Conservation (phyloP, 1,140 invertebrate species). For the Cryptotermes secundus region DNA sequence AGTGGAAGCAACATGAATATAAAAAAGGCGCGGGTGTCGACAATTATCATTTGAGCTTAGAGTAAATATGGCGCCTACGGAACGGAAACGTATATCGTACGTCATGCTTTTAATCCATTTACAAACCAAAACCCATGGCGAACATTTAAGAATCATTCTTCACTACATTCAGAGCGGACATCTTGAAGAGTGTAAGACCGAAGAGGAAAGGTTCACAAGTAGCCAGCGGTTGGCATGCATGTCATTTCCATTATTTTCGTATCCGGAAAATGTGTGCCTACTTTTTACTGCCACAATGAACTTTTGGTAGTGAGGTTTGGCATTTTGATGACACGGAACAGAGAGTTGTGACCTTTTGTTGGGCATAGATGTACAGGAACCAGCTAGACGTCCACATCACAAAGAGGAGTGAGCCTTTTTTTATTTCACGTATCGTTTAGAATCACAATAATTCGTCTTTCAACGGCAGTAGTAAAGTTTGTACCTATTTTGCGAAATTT, state of each 20-base stretch:
- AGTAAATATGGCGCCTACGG: not conserved
- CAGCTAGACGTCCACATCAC: not conserved
- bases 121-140: not conserved
- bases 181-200: not conserved
- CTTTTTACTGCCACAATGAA: constrained; percentile 10
- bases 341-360: not conserved
- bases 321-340: not conserved
- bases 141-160: not conserved
- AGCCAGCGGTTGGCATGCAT: not conserved
- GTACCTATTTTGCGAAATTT: too few relatives aligned
- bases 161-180: not conserved
- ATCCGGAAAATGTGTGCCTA: not conserved
- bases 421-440: too few relatives aligned
- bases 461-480: too few relatives aligned
- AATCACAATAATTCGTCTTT: too few relatives aligned
- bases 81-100: not conserved
- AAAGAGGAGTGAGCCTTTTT: not conserved
- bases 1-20: too few relatives aligned
- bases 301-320: not conserved
- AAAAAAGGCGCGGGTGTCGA: too few relatives aligned
- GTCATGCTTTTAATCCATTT: too few relatives aligned
- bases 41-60: not conserved
- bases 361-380: not conserved
- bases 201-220: not conserved
- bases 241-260: not conserved